Percentiles rank a stretch among this genome's conserved stretches.
These are phyloP conservation scores for Tetanocera ferruginea DNA, from an alignment of 2,888 invertebrate species.

Conservation along the genomic window DNA sequence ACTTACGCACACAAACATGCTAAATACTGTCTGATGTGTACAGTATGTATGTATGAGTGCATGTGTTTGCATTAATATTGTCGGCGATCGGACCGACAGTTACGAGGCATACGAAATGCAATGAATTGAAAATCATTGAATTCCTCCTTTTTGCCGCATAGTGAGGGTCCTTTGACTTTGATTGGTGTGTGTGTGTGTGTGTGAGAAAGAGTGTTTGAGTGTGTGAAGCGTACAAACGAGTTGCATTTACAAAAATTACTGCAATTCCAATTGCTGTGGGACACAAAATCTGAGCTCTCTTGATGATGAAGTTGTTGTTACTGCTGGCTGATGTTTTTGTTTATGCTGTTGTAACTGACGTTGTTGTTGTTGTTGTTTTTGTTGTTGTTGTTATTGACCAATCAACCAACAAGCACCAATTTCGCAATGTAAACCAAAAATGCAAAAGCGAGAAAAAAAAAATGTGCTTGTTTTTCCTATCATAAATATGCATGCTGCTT, in stretches of 20 bases:
- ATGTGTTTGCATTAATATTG: not conserved
- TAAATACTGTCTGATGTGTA: not conserved
- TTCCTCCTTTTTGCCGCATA: not conserved
- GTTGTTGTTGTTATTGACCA: constrained; percentile 19
- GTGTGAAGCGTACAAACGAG: constrained; percentile 11
- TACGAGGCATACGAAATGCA: not conserved
- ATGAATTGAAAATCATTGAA: constrained; percentile 28
- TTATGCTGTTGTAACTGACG: constrained; percentile 33
- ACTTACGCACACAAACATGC: constrained; percentile 8
- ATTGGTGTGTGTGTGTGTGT: constrained; percentile 3
- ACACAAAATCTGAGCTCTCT: not conserved
- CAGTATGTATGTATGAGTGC: not conserved
- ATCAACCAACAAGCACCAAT: constrained; percentile 52
- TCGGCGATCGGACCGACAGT: constrained; percentile 9
- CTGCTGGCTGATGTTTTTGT: constrained; percentile 6
- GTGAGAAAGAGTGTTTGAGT: not conserved
- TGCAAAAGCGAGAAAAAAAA: constrained; percentile 31
- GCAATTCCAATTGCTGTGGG: not conserved
- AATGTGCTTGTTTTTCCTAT: not conserved
- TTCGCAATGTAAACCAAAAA: constrained; percentile 57
- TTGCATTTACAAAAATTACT: constrained; percentile 34
- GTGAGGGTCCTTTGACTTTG: constrained; percentile 10
- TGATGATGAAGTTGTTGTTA: not conserved
- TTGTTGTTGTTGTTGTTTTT: constrained; percentile 32
- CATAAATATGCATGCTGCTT: constrained; percentile 22